Base-by-base conservation (phyloP, 2,113 vertebrate genomes). In the Nibea albiflora region DNA sequence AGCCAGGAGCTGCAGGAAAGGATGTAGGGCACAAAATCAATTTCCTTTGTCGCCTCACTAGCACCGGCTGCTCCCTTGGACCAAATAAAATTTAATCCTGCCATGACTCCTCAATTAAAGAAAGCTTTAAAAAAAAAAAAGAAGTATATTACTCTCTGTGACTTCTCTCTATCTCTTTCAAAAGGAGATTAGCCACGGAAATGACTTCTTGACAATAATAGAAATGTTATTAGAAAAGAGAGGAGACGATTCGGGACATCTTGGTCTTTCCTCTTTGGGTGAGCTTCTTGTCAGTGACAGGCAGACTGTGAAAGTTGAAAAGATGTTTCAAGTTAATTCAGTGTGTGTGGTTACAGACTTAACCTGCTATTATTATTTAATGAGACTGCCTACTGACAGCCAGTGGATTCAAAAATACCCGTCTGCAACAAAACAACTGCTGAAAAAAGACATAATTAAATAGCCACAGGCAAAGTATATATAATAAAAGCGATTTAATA, bases 21-120 rank as follows among this genome's bases (percentile, higher is more conserved):
- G 74, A 88, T 86, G 76, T 85, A 78, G 83, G 80, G 76, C 76
- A 91, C 84, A 87, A 92, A 94, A 93, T 93, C 91, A 86, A 94
- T 93, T 94, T 94, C 90, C 88, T 82, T 62, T 86, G 82, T 80
- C 47, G 71, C 82, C 73, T 86, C 67, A 72, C 73, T 72, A 67
- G 66, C 66, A 85, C 83, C 73, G 83, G 73, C 88, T 88, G 86
- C 85, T 92, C 83, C 77, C 74, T 44, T 62, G 63, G 42, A 82
- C 79, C 78, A 83, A 62, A 85, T 74, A 74, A 91, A 90, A 90
- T 92, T 73, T 79, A 94, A 94, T 93, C 89, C 85, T 71, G 79
- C 91, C 83, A 79, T 83, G 89, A 91, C 88, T 88, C 89, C 81
- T 92, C 92, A 94, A 93, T 94, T 93, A 91, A 92, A 86, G 63